Evolutionary conservation across 2,113 vertebrate genomes (phyloP).

Genomic region (Donacobius atricapilla): DNA sequence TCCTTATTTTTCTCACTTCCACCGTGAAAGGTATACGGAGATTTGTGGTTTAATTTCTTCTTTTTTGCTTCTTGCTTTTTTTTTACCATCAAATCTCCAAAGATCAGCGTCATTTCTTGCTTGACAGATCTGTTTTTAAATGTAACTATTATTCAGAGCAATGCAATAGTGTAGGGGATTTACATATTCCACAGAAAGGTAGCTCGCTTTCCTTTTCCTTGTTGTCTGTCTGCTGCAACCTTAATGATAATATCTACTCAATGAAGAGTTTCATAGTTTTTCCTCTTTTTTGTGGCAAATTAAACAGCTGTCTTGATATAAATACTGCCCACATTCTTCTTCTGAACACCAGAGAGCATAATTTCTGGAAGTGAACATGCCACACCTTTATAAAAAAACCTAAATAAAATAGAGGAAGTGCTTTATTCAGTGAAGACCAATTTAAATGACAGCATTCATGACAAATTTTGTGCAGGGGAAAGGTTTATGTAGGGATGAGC

Average conservation of each 20-base stretch:
- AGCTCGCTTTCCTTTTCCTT: background rate
- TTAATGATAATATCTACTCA: background rate
- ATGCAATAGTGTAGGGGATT: background rate
- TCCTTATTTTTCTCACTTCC: background rate
- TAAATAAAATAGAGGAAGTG: background rate
- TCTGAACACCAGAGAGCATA: background rate
- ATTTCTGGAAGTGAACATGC: background rate
- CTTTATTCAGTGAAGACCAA: slow-evolving; percentile 5
- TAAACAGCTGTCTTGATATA: background rate
- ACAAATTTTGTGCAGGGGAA: background rate
- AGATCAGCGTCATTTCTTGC: background rate
- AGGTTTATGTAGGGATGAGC: background rate
- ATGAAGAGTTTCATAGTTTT: background rate
- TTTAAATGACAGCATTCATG: slow-evolving; percentile 8
- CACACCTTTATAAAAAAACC: background rate
- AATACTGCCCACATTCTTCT: background rate
- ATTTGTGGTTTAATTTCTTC: background rate
- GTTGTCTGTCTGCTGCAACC: background rate
- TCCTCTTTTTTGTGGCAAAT: background rate
- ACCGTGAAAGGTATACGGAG: background rate
- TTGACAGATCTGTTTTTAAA: background rate
- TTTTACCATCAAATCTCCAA: background rate
- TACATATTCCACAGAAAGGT: background rate
- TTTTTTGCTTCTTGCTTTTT: rapidly evolving
- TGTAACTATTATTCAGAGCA: background rate